These are phyloP conservation scores for Rhaphigaster nebulosa DNA, from an alignment of 2,888 invertebrate species.

Conservation along the genomic window DNA sequence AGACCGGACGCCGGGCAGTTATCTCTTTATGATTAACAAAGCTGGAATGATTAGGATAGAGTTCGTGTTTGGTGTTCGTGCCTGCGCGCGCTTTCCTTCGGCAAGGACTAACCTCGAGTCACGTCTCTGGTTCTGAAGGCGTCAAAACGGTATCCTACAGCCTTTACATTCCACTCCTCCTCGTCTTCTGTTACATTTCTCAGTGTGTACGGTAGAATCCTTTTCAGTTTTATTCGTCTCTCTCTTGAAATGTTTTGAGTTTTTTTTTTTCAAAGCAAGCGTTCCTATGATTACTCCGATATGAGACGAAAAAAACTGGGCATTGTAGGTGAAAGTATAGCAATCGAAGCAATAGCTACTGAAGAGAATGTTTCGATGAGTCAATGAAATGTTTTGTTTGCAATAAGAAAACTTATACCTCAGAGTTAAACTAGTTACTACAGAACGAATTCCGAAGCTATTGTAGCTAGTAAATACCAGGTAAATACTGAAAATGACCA, in stretches of 20 bases:
- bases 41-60: not conserved
- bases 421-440: not conserved
- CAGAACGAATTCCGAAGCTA: too few species aligned
- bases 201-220: not conserved
- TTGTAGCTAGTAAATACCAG: too few species aligned
- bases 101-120: not conserved
- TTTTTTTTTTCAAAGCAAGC: not conserved
- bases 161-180: not conserved
- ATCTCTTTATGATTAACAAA: constrained; percentile 12
- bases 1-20: not conserved
- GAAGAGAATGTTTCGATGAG: not conserved
- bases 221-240: not conserved
- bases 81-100: not conserved
- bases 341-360: not conserved
- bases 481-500: too few species aligned
- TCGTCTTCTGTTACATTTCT: constrained; percentile 16
- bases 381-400: not conserved
- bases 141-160: constrained; percentile 20
- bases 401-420: not conserved
- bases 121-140: not conserved
- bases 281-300: not conserved
- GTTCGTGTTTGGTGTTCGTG: not conserved
- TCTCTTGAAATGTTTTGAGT: not conserved
- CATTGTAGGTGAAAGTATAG: not conserved
- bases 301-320: not conserved